Base-by-base conservation (phyloP, 2,797 vertebrate species). In the Fistularia tabacaria region DNA sequence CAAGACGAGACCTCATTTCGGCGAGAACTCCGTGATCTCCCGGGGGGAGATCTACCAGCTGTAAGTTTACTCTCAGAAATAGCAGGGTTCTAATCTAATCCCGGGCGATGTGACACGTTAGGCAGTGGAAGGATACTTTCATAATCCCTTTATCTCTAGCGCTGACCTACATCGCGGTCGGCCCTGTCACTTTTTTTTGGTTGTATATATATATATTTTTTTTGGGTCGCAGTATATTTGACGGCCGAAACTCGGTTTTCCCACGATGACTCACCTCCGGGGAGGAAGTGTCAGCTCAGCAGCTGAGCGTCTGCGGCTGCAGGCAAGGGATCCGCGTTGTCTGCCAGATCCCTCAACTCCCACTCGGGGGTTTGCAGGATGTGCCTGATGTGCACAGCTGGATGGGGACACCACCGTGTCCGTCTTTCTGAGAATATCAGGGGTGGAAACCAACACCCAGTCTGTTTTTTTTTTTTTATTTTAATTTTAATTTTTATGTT, bases 1-100 rank as follows among this genome's bases (percentile, higher is more conserved):
- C 63, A 83, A 79, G 70, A 92, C 91, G 87, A 93, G 90, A 84
- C 93, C 93, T 13, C 85, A 92, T 74, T 94, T 94, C 80, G 92
- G 89, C 7, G 87, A 91, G 61, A 90, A 92, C 83, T 92, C 93
- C 48, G 91, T 94, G 37, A 90, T 95, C 78, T 93, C 92, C 3
- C 93, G 87, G 79, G 90, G 87, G 74, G 84, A 90, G 64, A 93
- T 95, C 80, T 88, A 91, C 71, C 90, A 91, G 77, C 88, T 95
- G 95, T 96, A 83, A 97, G 94, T 95, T 11, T 11, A 25, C 25
- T 25, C 25, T 25, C 25, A 25, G 25, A 25, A 25, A 25, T 25
- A 25, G 25, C 25, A 25, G 25, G 25, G 25, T 25, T 25, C 25
- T 25, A 25, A 25, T 25, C 25, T 25, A 25, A 25, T 25, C 25